Base-by-base conservation (phyloP, 1,140 invertebrate genomes). In the Rhynchophorus ferrugineus region DNA sequence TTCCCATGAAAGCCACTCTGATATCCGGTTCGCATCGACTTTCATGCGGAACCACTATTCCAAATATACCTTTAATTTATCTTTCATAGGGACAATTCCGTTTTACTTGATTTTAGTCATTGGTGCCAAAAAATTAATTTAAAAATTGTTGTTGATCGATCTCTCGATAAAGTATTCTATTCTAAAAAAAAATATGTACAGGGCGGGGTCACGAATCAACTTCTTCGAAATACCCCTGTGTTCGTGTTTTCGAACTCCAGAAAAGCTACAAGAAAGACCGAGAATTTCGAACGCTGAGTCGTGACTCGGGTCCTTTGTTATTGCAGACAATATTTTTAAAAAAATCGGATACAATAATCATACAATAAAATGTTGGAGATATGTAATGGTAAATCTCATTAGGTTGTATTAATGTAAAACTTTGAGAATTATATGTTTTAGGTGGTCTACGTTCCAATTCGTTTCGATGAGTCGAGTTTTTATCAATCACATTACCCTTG, bases 211-310 rank as follows among this genome's bases (percentile, higher is more conserved):
- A n/a, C n/a, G n/a, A n/a, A n/a, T n/a, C n/a, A 39, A 13, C 18
- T 39, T n/a, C 29, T 41, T 13, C 42, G 33, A 14, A 41, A 49
- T 49, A 49, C 47, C 33, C 42, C n/a, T n/a, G n/a, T n/a, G n/a
- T n/a, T n/a, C n/a, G n/a, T n/a, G n/a, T n/a, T n/a, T n/a, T n/a
- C n/a, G n/a, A n/a, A n/a, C n/a, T n/a, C n/a, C n/a, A n/a, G n/a
- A n/a, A n/a, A n/a, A n/a, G n/a, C n/a, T n/a, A n/a, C n/a, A n/a
- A n/a, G n/a, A n/a, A n/a, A n/a, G n/a, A n/a, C n/a, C n/a, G n/a
- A n/a, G n/a, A n/a, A n/a, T n/a, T n/a, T n/a, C n/a, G n/a, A n/a
- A n/a, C n/a, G n/a, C n/a, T n/a, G n/a, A n/a, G n/a, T n/a, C n/a
- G 11, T 29, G 24, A 11, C 24, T 6, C 24, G 24, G 5, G 5